Conservation (phyloP, 2,113 vertebrate genomes). For the Hemiprocne comata region DNA sequence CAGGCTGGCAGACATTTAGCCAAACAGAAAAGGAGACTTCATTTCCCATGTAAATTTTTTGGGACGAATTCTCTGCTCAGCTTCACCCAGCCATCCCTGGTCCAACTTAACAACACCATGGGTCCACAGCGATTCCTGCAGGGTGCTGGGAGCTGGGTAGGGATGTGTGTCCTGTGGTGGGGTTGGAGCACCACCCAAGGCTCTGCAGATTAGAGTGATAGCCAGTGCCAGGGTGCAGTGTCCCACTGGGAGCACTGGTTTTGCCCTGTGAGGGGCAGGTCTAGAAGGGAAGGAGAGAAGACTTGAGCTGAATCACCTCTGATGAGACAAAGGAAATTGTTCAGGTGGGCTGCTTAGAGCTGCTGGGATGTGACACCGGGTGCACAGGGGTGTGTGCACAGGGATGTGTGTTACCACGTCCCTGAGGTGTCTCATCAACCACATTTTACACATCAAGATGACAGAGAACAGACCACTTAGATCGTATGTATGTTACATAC, state of each 20-base stretch:
- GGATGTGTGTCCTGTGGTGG: fast-evolving
- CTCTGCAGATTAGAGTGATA: neutral
- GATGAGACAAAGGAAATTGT: fast-evolving
- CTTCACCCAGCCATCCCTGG: neutral
- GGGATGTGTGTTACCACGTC: fast-evolving
- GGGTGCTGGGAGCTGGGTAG: neutral
- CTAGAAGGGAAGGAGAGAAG: neutral
- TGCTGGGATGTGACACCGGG: fast-evolving
- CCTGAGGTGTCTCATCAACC: neutral
- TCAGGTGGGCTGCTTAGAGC: neutral
- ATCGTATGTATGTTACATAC: fast-evolving
- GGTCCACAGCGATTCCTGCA: fast-evolving
- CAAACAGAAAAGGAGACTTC: conserved; percentile 74
- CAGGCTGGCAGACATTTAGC: conserved; percentile 67
- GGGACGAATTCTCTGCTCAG: conserved; percentile 3
- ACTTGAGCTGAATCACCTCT: neutral
- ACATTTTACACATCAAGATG: fast-evolving
- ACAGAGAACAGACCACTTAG: fast-evolving
- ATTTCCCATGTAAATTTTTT: conserved; percentile 66
- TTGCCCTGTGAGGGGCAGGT: neutral
- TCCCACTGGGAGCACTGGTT: neutral
- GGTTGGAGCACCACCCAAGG: neutral
- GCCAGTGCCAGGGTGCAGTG: fast-evolving
- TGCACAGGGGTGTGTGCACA: neutral
- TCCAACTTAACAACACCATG: fast-evolving